Percentiles rank a stretch among this genome's conserved stretches.
Conservation (phyloP, 2,797 vertebrate species). For the Diplodus puntazzo region DNA sequence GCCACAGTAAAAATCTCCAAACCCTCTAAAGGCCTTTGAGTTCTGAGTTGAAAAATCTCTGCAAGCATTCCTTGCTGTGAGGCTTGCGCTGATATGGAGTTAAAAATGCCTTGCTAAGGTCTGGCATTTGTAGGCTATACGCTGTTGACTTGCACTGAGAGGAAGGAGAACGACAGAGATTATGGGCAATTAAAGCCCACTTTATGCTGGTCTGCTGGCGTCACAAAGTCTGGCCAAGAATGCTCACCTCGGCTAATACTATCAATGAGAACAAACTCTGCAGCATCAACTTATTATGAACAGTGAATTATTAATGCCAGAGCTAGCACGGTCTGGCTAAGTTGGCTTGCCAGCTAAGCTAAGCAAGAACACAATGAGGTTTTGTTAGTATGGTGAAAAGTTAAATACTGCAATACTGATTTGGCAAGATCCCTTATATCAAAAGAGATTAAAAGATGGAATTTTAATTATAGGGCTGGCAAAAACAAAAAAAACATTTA, state of each 20-base stretch:
- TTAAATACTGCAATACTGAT: slow-evolving; percentile 13
- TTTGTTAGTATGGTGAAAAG: slow-evolving; percentile 36
- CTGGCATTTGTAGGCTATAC: slow-evolving; percentile 66
- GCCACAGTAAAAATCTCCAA: slow-evolving; percentile 26
- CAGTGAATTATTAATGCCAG: slow-evolving; percentile 84
- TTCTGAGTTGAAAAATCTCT: slow-evolving; percentile 53
- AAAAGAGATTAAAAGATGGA: slow-evolving; percentile 1
- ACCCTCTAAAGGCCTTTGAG: slow-evolving; percentile 44
- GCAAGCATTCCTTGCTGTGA: slow-evolving; percentile 46
- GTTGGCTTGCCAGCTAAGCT: slow-evolving; percentile 50
- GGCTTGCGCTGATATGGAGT: slow-evolving; percentile 52
- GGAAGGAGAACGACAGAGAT: slow-evolving; percentile 74
- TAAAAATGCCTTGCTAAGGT: slow-evolving; percentile 58
- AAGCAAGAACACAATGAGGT: slow-evolving; percentile 51
- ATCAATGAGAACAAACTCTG: slow-evolving; percentile 82
- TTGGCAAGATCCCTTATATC: neutral
- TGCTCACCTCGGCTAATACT: slow-evolving; percentile 82
- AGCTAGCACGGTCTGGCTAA: slow-evolving; percentile 67
- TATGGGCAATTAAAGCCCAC: slow-evolving; percentile 81
- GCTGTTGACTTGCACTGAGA: slow-evolving; percentile 74
- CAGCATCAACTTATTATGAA: slow-evolving; percentile 80
- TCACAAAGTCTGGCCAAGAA: slow-evolving; percentile 82
- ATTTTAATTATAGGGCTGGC: neutral
- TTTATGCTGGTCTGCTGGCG: slow-evolving; percentile 80
- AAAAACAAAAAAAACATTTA: neutral